Base-by-base conservation (phyloP, 2,113 vertebrate genomes). In the Petromus typicus region DNA sequence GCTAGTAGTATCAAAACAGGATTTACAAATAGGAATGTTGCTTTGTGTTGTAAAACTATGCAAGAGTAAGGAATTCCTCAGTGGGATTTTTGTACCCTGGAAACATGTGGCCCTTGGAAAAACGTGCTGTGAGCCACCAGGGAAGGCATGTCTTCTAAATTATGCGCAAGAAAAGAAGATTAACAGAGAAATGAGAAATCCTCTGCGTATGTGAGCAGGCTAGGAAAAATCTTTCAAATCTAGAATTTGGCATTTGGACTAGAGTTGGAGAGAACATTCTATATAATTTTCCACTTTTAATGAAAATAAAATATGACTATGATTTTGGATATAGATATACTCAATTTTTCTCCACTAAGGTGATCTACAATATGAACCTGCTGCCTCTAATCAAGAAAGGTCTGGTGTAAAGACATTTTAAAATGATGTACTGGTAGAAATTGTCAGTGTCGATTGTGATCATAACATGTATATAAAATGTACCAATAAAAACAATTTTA, bases 271-370 rank as follows among this genome's bases (percentile, higher is more conserved):
- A 89, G 12, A 30, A 30, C 17, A 1, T 63, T 78, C 51, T 82
- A 81, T 13, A 82, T 1, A 40, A 7, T 81, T 85, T 61, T n/a
- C 11, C 14, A 37, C 32, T 76, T 92, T 92, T 17, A 12, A 56
- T 66, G 63, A 48, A 90, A 78, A 69, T 80, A 86, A 94, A 51
- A 16, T 91, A 57, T 87, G 48, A 25, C 51, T 84, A 32, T 63
- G 37, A 84, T 93, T 59, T 25, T 51, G 6, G 56, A 37, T 86
- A 40, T 0, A 82, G 40, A 71, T 61, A 32, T 4, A 59, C 11
- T 59, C 32, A 51, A 3, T 76, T 61, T 32, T n/a, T 87, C 11
- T 63, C 13, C 51, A 79, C 51, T 20, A n/a, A 87, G 23, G 14
- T 13, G 86, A 43, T 27, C 10, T 64, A 51, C 0, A 45, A 3